Percentiles rank a stretch among this genome's conserved stretches.
phyloP scores from a whole-genome alignment of 2,888 invertebrate species.

The Helicoverpa assulta region DNA sequence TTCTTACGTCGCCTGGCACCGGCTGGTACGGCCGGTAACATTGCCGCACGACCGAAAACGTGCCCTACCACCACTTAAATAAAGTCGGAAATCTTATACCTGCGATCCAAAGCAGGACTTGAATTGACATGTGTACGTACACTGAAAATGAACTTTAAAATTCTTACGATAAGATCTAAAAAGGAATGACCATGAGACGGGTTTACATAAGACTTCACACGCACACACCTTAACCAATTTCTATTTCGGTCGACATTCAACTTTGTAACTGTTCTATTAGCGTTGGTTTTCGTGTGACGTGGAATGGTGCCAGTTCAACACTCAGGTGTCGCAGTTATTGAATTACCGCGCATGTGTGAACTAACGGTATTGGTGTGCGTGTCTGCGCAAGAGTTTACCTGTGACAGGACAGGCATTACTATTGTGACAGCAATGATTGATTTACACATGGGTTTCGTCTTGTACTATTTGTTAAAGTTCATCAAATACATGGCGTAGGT shows the following conservation, averaged over 20 bases:
- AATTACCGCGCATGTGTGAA: constrained; percentile 70
- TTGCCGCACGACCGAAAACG: constrained; percentile 48
- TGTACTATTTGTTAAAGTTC: constrained; percentile 37
- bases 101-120: constrained; percentile 36
- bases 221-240: constrained; percentile 37
- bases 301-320: constrained; percentile 41
- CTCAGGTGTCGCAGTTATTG: constrained; percentile 64
- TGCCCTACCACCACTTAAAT: constrained; percentile 56
- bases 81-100: constrained; percentile 60
- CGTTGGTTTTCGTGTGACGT: constrained; percentile 53
- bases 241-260: constrained; percentile 41
- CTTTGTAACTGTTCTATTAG: constrained; percentile 21
- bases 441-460: constrained; percentile 45
- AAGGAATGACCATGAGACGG: constrained; percentile 37
- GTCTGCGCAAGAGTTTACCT: constrained; percentile 62
- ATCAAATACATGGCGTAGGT: constrained; percentile 10
- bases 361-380: constrained; percentile 68
- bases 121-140: constrained; percentile 47
- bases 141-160: constrained; percentile 74
- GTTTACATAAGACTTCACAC: constrained; percentile 56
- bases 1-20: constrained; percentile 82
- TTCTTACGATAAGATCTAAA: constrained; percentile 64
- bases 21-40: constrained; percentile 76
- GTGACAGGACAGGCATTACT: constrained; percentile 56
- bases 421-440: constrained; percentile 65